Evolutionary conservation across 2,888 invertebrate species (phyloP), one percentile per base, ranked within the genome.

Genomic region (Bugulina stolonifera): DNA sequence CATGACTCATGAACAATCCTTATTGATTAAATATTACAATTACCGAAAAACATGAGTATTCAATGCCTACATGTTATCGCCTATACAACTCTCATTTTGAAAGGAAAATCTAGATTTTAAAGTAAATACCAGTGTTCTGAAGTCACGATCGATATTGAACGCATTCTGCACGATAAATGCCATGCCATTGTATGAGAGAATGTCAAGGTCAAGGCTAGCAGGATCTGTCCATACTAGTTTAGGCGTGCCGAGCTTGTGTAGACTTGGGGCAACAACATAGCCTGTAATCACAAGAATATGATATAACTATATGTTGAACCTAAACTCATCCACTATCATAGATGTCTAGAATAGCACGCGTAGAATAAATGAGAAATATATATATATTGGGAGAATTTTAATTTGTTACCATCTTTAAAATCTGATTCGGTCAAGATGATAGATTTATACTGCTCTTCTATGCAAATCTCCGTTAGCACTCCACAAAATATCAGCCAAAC

Each of bases 61-160:
- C n/a, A n/a, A n/a, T n/a, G n/a, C n/a, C n/a, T n/a, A n/a, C n/a
- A n/a, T n/a, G n/a, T n/a, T n/a, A n/a, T n/a, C n/a, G n/a, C n/a
- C n/a, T n/a, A n/a, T n/a, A n/a, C n/a, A n/a, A n/a, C n/a, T n/a
- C n/a, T n/a, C n/a, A n/a, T n/a, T n/a, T n/a, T n/a, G n/a, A n/a
- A n/a, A n/a, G n/a, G n/a, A n/a, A n/a, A n/a, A n/a, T n/a, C n/a
- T n/a, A n/a, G n/a, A n/a, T n/a, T n/a, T n/a, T n/a, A n/a, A n/a
- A n/a, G n/a, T n/a, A n/a, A n/a, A n/a, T n/a, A n/a, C n/a, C n/a
- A n/a, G n/a, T n/a, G n/a, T n/a, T n/a, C n/a, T n/a, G n/a, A n/a
- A n/a, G n/a, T n/a, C n/a, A n/a, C n/a, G n/a, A n/a, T 64, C 64
- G 3, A 64, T 64, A n/a, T 64, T 32, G 32, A 64, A 64, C 2